Conservation (phyloP, 2,797 vertebrate genomes). For the Oreochromis grahami region DNA sequence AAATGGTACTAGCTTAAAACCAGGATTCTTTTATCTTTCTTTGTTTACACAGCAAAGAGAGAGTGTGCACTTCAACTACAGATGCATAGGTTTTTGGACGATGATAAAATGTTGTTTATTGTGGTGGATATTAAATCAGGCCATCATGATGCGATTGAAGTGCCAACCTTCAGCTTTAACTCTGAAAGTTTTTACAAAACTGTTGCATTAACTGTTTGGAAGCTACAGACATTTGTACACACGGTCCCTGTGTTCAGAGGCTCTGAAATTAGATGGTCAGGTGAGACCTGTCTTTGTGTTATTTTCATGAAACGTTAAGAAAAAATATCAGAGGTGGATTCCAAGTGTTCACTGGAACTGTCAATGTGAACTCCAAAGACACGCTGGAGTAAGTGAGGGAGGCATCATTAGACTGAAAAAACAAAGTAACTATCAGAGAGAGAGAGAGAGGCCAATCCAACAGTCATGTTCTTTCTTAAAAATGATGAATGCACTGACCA, state of each 20-base stretch:
- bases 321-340: not conserved
- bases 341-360: not conserved
- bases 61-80: not conserved
- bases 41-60: not conserved
- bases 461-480: not conserved
- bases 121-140: not conserved
- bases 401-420: not conserved
- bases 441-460: not conserved
- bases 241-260: no score
- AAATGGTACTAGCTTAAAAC: not conserved
- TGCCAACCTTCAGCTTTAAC: not conserved
- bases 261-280: no score
- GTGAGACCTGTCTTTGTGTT: not conserved
- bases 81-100: not conserved
- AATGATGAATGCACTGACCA: not conserved
- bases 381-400: not conserved
- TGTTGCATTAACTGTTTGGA: not conserved
- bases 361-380: not conserved
- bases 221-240: not conserved
- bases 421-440: not conserved
- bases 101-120: not conserved
- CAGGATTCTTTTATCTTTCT: not conserved
- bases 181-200: not conserved
- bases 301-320: not conserved
- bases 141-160: not conserved